Conservation (phyloP, 2,888 invertebrate genomes). For the Tanypteryx hageni region DNA sequence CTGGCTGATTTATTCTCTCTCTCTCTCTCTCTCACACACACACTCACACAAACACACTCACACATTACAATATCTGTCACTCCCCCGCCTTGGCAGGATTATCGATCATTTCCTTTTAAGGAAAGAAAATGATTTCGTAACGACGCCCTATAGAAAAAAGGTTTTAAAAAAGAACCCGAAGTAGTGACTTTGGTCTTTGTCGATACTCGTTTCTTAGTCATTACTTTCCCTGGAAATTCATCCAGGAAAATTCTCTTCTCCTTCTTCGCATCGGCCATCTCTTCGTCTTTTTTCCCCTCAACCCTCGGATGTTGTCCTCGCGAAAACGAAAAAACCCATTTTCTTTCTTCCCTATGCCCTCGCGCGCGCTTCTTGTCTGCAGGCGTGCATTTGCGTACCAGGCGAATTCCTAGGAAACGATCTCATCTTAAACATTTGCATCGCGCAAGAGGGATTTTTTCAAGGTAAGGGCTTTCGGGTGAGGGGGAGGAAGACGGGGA, state of each 20-base stretch:
- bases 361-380: not conserved
- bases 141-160: not conserved
- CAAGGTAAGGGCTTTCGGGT: not conserved
- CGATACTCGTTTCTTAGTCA: not conserved
- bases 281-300: not conserved
- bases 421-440: not conserved
- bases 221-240: not conserved
- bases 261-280: not conserved
- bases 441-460: not conserved
- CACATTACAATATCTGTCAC: too few relatives aligned
- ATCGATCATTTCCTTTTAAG: not conserved
- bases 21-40: too few relatives aligned
- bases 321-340: too few relatives aligned
- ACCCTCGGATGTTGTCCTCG: too few relatives aligned
- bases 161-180: not conserved
- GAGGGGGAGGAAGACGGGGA: not conserved
- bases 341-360: not conserved
- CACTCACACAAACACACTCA: too few relatives aligned
- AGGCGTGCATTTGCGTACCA: not conserved
- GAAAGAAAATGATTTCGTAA: conserved; percentile 7
- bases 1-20: too few relatives aligned
- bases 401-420: not conserved
- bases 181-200: not conserved
- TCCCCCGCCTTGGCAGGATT: not conserved
- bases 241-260: not conserved